phyloP scores from a whole-genome alignment of 23 tunicate genomes.

The Trididemnum nubilum region DNA sequence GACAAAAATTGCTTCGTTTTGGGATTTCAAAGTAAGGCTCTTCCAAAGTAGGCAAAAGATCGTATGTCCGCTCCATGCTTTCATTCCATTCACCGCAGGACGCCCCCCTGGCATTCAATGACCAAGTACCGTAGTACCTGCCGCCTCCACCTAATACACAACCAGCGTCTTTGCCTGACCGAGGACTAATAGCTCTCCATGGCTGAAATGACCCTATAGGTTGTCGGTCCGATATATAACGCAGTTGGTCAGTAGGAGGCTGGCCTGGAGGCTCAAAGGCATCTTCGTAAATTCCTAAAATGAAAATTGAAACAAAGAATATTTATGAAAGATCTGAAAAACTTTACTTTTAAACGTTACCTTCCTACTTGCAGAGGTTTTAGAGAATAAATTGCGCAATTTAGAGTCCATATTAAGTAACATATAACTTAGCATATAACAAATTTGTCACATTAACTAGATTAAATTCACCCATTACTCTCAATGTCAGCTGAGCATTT shows the following conservation, averaged over 20 bases:
- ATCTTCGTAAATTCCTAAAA: conserved; percentile 64
- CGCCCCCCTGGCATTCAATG: not conserved
- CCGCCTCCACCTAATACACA: conserved; percentile 59
- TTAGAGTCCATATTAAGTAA: too few relatives aligned
- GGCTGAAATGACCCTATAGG: conserved; percentile 70
- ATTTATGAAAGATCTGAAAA: too few relatives aligned
- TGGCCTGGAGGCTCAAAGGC: not conserved
- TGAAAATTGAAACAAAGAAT: not conserved
- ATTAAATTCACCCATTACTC: too few relatives aligned
- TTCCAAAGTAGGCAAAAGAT: not conserved
- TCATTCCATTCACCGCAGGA: conserved; percentile 33
- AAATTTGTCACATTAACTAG: too few relatives aligned
- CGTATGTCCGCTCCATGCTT: not conserved
- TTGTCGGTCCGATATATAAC: conserved; percentile 39
- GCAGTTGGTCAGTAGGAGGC: conserved; percentile 22
- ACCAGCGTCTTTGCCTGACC: conserved; percentile 1
- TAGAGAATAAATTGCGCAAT: too few relatives aligned
- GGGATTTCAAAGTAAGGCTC: not conserved
- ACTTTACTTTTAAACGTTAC: too few relatives aligned
- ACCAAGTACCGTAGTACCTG: conserved; percentile 38
- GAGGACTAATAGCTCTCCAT: conserved; percentile 7
- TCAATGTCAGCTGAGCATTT: too few relatives aligned
- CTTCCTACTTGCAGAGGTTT: too few relatives aligned
- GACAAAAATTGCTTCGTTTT: conserved; percentile 6
- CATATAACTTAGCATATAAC: too few relatives aligned